phyloP scores from a whole-genome alignment of 1,140 invertebrate genomes.

The Caenorhabditis briggsae region DNA sequence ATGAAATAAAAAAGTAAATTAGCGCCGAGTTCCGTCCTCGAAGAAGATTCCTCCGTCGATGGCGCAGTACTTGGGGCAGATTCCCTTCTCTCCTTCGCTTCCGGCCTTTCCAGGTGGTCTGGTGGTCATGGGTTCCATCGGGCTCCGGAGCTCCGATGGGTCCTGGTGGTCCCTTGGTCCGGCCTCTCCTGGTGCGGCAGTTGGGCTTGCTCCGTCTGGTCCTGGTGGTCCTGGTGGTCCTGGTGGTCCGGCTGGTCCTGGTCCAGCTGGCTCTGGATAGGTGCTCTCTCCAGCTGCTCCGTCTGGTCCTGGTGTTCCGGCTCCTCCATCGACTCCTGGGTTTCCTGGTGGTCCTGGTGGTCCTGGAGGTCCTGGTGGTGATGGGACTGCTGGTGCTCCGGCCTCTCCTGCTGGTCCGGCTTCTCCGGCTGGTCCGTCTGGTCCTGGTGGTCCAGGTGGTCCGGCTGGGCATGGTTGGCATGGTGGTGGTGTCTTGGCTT shows the following conservation, averaged over 20 bases:
- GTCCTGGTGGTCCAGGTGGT: conserved; percentile 65
- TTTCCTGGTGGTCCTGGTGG: conserved; percentile 55
- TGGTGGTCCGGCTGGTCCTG: conserved; percentile 60
- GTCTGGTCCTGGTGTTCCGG: conserved; percentile 53
- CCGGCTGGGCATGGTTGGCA: conserved; percentile 65
- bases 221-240: conserved; percentile 64
- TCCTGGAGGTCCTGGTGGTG: conserved; percentile 55
- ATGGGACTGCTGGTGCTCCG: conserved; percentile 34
- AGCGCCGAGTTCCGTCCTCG: conserved; percentile 60
- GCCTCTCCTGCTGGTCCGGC: conserved; percentile 52
- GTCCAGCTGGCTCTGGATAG: conserved; percentile 60
- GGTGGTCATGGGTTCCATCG: conserved; percentile 67
- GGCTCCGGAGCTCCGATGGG: conserved; percentile 60
- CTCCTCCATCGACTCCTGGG: conserved; percentile 29
- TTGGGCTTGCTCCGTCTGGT: conserved; percentile 71
- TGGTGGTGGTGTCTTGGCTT: conserved; percentile 62
- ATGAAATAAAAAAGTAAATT: neutral
- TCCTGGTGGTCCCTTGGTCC: conserved; percentile 63
- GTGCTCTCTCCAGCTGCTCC: conserved; percentile 68
- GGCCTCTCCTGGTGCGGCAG: conserved; percentile 57
- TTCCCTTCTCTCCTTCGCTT: conserved; percentile 71
- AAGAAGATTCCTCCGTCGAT: conserved; percentile 76
- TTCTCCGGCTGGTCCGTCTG: conserved; percentile 60
- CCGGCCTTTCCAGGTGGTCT: conserved; percentile 64
- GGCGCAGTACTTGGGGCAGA: conserved; percentile 75